Percentiles rank a stretch among this genome's conserved stretches.
These are phyloP conservation scores for Agrotis exclamationis DNA, from an alignment of 2,888 invertebrate genomes.

Conservation along the genomic window DNA sequence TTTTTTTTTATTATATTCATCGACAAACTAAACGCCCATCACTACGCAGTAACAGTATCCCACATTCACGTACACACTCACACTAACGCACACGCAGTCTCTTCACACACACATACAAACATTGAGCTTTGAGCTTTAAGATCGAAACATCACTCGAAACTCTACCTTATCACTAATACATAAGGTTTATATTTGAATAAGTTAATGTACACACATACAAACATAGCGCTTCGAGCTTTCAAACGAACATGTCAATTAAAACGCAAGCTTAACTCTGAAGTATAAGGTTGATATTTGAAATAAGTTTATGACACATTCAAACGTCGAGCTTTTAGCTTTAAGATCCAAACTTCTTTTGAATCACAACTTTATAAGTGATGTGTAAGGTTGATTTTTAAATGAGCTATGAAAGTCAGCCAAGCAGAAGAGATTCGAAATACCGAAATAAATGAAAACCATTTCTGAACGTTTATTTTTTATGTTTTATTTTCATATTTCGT, in stretches of 20 bases:
- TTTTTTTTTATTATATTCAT: slow-evolving; percentile 14
- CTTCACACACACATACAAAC: slow-evolving; percentile 62
- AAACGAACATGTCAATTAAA: slow-evolving; percentile 3
- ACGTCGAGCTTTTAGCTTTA: slow-evolving; percentile 71
- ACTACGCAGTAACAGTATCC: slow-evolving; percentile 67
- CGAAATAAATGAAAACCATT: slow-evolving; percentile 60
- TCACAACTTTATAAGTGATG: background rate
- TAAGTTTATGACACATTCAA: slow-evolving; percentile 55
- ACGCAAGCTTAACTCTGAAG: background rate
- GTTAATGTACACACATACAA: slow-evolving; percentile 48
- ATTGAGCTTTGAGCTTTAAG: slow-evolving; percentile 70
- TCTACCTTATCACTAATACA: background rate
- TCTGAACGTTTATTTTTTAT: slow-evolving; percentile 48
- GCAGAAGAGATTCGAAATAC: slow-evolving; percentile 59
- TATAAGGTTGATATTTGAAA: background rate
- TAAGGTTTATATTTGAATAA: slow-evolving; percentile 39
- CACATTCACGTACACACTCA: slow-evolving; percentile 66
- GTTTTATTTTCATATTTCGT: slow-evolving; percentile 63
- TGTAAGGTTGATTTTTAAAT: slow-evolving; percentile 34
- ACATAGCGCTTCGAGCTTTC: slow-evolving; percentile 71
- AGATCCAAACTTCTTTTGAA: slow-evolving; percentile 3
- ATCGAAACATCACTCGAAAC: slow-evolving; percentile 10
- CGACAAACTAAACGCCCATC: slow-evolving; percentile 54
- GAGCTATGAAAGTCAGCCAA: slow-evolving; percentile 27
- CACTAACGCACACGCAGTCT: slow-evolving; percentile 43